Percentiles rank a stretch among this genome's conserved stretches.
Conservation (phyloP, 2,797 vertebrate genomes). For the Amniataba percoides region DNA sequence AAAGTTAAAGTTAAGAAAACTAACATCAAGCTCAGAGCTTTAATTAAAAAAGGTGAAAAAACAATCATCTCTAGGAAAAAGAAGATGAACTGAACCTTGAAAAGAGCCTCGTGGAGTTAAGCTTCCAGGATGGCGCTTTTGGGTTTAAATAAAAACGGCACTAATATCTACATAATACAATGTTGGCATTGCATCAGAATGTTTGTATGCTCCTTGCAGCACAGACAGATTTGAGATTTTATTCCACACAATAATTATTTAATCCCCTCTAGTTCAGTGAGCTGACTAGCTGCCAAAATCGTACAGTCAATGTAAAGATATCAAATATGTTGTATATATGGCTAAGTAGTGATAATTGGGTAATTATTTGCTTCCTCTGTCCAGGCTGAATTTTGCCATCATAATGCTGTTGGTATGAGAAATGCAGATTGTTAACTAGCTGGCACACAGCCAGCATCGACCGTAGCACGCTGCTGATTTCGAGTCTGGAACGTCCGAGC, state of each 20-base stretch:
- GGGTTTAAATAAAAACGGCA: no score
- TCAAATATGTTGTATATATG: background rate
- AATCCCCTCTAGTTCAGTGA: background rate
- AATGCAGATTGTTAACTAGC: constrained; percentile 15
- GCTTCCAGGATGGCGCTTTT: no score
- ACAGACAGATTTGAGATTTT: background rate
- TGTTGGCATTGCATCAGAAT: background rate
- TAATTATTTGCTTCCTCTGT: constrained; percentile 9
- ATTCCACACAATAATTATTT: background rate
- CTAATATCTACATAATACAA: background rate
- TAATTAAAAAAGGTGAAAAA: constrained; percentile 13
- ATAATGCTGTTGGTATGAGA: constrained; percentile 21
- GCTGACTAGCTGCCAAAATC: background rate
- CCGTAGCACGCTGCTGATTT: constrained; percentile 38
- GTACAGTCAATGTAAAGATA: background rate
- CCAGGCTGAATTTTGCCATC: constrained; percentile 2
- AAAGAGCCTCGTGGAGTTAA: no score
- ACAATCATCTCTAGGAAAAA: constrained; percentile 1
- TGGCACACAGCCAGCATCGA: constrained; percentile 35
- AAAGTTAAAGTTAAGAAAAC: background rate
- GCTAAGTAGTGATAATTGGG: background rate
- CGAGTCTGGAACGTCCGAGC: constrained; percentile 32
- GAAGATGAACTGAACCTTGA: constrained; percentile 1
- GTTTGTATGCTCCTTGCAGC: background rate
- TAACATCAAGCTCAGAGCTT: background rate